Conservation (phyloP, 2,888 invertebrate species). For the Daptonema setosum region DNA sequence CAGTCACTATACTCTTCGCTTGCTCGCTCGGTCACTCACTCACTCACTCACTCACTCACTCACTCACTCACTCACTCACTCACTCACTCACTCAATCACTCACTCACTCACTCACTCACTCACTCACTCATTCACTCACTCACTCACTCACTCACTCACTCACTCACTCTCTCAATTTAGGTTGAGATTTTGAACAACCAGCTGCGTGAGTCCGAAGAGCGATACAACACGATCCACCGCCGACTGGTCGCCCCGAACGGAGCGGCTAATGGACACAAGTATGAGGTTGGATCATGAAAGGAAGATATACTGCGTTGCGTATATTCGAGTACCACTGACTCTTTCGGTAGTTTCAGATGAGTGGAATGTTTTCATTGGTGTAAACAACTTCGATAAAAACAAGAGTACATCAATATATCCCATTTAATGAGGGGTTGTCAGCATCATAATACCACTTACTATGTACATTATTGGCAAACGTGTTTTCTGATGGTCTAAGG, state of each 20-base stretch:
- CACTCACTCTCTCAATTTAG: constrained; percentile 5
- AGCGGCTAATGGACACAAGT: constrained; percentile 1
- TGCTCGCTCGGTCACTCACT: too few relatives aligned
- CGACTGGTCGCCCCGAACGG: constrained; percentile 9
- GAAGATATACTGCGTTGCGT: too few relatives aligned
- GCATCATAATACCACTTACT: too few relatives aligned
- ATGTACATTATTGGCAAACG: too few relatives aligned
- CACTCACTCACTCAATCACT: not conserved
- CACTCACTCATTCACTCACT: not conserved
- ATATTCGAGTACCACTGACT: too few relatives aligned
- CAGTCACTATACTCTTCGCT: not conserved
- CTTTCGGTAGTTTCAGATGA: too few relatives aligned
- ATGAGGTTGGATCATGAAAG: constrained; percentile 7
- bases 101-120: not conserved
- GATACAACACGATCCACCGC: constrained; percentile 21
- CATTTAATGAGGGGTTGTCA: too few relatives aligned
- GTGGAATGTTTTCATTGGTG: too few relatives aligned
- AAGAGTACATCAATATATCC: too few relatives aligned
- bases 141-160: not conserved
- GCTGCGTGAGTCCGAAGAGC: constrained; percentile 19
- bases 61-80: not conserved
- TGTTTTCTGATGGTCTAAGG: too few relatives aligned
- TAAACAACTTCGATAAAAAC: too few relatives aligned
- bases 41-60: not conserved
- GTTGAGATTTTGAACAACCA: constrained; percentile 22